phyloP scores from a whole-genome alignment of 2,888 invertebrate genomes.

The Ormyrus nitidulus region DNA sequence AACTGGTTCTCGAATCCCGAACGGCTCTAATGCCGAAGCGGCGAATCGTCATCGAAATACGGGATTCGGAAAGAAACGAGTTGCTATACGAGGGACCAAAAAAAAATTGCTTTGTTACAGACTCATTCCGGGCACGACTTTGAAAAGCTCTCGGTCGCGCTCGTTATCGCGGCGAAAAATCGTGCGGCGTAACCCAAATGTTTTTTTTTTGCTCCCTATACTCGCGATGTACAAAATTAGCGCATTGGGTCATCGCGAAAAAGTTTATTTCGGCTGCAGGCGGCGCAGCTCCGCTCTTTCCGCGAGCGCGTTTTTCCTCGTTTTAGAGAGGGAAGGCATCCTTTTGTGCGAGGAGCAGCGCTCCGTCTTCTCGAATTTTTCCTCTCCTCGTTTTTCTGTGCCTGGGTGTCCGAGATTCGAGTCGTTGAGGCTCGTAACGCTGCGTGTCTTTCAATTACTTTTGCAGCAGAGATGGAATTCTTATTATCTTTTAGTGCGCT shows the following conservation, averaged over 20 bases:
- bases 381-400: conserved; percentile 17
- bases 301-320: background rate
- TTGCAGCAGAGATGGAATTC: conserved; percentile 29
- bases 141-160: too few species aligned
- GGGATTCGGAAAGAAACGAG: too few species aligned
- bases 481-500: conserved; percentile 40
- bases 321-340: background rate
- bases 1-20: too few species aligned
- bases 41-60: too few species aligned
- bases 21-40: too few species aligned
- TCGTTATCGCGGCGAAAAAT: too few species aligned
- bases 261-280: conserved; percentile 11
- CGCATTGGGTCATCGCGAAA: conserved; percentile 34
- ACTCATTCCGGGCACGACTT: too few species aligned
- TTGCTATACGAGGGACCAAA: too few species aligned
- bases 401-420: conserved; percentile 26
- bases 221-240: conserved; percentile 24
- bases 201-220: background rate
- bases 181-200: background rate
- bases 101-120: too few species aligned
- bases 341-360: background rate
- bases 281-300: background rate
- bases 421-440: conserved; percentile 27
- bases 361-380: conserved; percentile 46
- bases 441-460: conserved; percentile 50